Base-by-base conservation (phyloP, 2,797 vertebrate genomes). In the Myotis findleyi region DNA sequence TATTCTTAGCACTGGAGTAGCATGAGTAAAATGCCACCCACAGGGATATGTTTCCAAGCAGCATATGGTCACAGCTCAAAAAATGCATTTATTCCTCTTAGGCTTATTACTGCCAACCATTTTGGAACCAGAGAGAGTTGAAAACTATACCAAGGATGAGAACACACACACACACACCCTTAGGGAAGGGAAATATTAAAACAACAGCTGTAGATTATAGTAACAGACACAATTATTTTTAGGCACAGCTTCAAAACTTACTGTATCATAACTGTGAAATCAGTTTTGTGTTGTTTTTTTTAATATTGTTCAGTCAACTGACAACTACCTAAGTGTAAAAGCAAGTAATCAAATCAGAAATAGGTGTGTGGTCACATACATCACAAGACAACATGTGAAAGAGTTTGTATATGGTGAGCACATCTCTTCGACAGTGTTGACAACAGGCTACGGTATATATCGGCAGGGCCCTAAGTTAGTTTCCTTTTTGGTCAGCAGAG, bases 51-150 rank as follows among this genome's bases (percentile, higher is more conserved):
- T 87, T 93, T 87, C 76, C 38, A 91, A 64, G 94, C 57, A 91
- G 95, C 68, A 94, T 84, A 93, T 66, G 79, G 79, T 53, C 85
- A 89, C 41, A 81, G 68, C 71, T 93, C 59, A 87, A 93, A 91
- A 96, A 95, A 75, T 21, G 33, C 30, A 87, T 17, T 33, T 81
- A 11, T 91, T 93, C 88, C 53, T 82, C 89, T 73, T 77, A 91
- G 84, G 27, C 23, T 91, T 91, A 87, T 69, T 87, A 53, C 17
- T 77, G 30, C 25, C 66, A 93, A 75, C 87, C 27, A 95, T 25
- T 95, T 83, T 84, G 27, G 66, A 95, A 95, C 3, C 64, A 84
- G 49, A 89, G 44, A 81, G n/a, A 93, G 51, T 3, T 75, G 51
- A 93, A 94, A 92, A 93, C 30, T 18, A 79, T 21, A 94, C 6